Conservation (phyloP, 2,113 vertebrate species). For the Lepus europaeus region DNA sequence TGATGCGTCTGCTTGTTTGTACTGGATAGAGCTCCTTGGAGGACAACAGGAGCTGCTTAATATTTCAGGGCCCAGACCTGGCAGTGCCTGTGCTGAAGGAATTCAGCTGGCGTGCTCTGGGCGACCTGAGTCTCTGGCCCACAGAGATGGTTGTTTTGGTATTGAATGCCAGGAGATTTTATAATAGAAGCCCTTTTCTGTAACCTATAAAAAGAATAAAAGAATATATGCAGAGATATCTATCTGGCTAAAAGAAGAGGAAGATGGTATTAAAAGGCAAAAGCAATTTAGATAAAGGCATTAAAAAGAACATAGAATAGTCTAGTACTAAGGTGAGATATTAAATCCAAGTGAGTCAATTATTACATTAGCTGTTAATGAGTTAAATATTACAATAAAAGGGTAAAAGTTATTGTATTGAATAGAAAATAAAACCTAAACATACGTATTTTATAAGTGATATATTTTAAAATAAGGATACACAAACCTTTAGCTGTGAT, state of each 20-base stretch:
- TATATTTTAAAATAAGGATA: neutral
- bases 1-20: conserved; percentile 32
- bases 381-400: conserved; percentile 19
- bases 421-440: conserved; percentile 4
- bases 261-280: conserved; percentile 14
- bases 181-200: conserved; percentile 19
- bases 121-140: neutral
- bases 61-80: conserved; percentile 73
- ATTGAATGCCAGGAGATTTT: conserved; percentile 37
- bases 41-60: conserved; percentile 69
- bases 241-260: neutral
- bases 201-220: conserved; percentile 34
- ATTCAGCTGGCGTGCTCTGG: neutral
- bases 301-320: neutral
- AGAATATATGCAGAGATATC: neutral
- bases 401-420: neutral
- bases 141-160: neutral
- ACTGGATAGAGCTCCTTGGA: conserved; percentile 51
- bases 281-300: neutral
- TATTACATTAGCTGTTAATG: conserved; percentile 31
- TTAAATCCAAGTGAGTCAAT: conserved; percentile 3
- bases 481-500: neutral
- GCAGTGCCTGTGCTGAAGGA: neutral
- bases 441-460: neutral
- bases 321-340: neutral